phyloP scores from a whole-genome alignment of 2,888 invertebrate species.

The Bhutanitis thaidina region DNA sequence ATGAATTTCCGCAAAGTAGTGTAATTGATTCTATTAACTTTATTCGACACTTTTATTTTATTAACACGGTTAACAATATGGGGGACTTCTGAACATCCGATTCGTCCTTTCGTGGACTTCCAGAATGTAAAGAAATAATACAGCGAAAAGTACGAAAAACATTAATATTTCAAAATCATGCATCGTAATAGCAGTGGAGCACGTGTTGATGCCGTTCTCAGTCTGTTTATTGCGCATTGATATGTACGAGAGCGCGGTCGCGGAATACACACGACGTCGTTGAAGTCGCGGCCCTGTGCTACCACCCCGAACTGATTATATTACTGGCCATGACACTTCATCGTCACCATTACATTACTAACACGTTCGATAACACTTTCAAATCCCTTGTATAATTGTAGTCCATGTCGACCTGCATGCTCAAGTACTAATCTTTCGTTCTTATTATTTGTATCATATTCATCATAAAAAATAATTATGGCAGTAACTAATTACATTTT shows the following conservation, averaged over 20 bases:
- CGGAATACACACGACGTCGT: constrained; percentile 67
- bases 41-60: no score
- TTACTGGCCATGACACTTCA: constrained; percentile 36
- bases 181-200: background rate
- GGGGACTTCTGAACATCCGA: no score
- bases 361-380: constrained; percentile 13
- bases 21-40: no score
- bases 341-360: constrained; percentile 23
- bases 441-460: no score
- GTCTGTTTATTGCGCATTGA: constrained; percentile 57
- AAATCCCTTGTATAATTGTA: constrained; percentile 6
- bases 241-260: constrained; percentile 37
- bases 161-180: background rate
- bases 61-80: no score
- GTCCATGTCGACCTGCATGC: constrained; percentile 10
- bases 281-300: constrained; percentile 34
- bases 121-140: no score
- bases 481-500: no score
- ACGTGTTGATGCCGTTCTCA: constrained; percentile 18
- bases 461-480: no score
- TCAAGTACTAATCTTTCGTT: no score
- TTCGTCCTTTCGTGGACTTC: no score
- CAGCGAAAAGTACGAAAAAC: background rate
- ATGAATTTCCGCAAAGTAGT: no score
- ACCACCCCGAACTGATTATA: constrained; percentile 30